Evolutionary conservation across 2,797 vertebrate genomes (phyloP).

Genomic region (Pygocentrus nattereri): DNA sequence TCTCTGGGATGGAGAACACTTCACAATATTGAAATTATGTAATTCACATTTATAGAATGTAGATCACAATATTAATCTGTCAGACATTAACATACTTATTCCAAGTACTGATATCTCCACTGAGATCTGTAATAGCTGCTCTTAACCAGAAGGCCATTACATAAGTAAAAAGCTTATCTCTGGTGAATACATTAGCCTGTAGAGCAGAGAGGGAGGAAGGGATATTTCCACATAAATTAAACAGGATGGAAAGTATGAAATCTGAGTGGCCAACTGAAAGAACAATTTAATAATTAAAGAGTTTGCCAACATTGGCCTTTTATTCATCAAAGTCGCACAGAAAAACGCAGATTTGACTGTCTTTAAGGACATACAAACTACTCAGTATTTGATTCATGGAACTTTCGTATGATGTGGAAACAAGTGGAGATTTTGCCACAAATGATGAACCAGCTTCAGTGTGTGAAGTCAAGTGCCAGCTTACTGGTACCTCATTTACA

Average conservation of each 20-base stretch:
- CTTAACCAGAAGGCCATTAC: conserved; percentile 29
- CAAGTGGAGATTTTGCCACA: no score
- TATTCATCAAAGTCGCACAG: no score
- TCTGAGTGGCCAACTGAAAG: conserved; percentile 2
- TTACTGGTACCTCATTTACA: no score
- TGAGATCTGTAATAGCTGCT: conserved; percentile 11
- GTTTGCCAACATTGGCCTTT: not conserved
- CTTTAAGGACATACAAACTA: no score
- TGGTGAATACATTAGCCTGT: conserved; percentile 20
- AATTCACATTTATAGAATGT: not conserved
- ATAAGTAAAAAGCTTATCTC: conserved; percentile 33
- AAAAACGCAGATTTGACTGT: no score
- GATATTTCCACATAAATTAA: not conserved
- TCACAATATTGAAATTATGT: not conserved
- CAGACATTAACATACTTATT: conserved; percentile 12
- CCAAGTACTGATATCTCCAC: not conserved
- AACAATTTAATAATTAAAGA: conserved; percentile 5
- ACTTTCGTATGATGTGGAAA: no score
- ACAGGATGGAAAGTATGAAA: not conserved
- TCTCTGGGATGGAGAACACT: not conserved
- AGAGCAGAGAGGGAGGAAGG: not conserved
- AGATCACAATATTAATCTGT: not conserved
- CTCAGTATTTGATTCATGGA: no score
- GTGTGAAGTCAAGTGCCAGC: no score
- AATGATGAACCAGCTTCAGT: no score